Conservation (phyloP, 2,888 invertebrate genomes). For the Pachycephus smyrnensis region DNA sequence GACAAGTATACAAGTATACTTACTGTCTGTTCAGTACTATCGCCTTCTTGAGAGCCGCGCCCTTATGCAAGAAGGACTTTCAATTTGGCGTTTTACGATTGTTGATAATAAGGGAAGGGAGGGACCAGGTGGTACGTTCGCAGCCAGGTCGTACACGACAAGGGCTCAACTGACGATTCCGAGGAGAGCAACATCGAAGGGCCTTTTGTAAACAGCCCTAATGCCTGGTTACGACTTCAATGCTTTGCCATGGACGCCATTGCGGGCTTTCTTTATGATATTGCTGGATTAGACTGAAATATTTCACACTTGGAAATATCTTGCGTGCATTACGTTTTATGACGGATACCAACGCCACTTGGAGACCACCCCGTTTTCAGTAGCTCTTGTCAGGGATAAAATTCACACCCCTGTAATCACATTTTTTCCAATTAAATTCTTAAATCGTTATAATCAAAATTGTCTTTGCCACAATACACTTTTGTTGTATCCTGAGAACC, state of each 20-base stretch:
- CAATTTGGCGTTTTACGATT: conserved; percentile 67
- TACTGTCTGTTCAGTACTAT: neutral
- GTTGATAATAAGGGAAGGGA: conserved; percentile 64
- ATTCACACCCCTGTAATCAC: neutral
- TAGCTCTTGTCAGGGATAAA: neutral
- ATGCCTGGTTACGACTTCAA: conserved; percentile 65
- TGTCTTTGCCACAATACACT: neutral
- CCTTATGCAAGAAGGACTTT: conserved; percentile 53
- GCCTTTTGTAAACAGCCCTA: conserved; percentile 66
- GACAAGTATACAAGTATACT: neutral
- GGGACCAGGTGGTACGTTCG: conserved; percentile 62
- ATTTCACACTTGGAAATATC: conserved; percentile 66
- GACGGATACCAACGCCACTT: conserved; percentile 32
- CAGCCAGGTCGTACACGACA: conserved; percentile 31
- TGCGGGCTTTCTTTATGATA: conserved; percentile 64
- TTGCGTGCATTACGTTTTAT: conserved; percentile 62
- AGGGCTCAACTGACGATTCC: conserved; percentile 44
- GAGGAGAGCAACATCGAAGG: conserved; percentile 42
- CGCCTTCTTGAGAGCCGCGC: conserved; percentile 17
- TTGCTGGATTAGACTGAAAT: conserved; percentile 67
- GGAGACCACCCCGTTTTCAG: neutral
- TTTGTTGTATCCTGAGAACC: neutral
- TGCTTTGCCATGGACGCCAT: conserved; percentile 41
- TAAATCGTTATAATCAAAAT: neutral
- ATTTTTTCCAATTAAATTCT: neutral